Percentiles rank a stretch among this genome's conserved stretches.
phyloP scores from a whole-genome alignment of 1,140 invertebrate species.

The Macrobrachium nipponense region DNA sequence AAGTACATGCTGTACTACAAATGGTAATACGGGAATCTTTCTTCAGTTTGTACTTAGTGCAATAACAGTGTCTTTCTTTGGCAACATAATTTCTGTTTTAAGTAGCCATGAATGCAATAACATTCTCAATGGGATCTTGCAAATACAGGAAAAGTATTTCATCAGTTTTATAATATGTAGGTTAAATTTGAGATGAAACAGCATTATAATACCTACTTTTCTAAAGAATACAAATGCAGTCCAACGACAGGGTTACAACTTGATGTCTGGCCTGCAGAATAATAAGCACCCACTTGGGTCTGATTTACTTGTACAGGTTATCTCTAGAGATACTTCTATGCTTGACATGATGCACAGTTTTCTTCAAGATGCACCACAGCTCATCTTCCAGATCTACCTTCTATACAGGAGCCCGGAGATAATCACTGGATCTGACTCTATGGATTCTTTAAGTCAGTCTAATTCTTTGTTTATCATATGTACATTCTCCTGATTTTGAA shows the following conservation, averaged over 20 bases:
- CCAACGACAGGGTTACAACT: not conserved
- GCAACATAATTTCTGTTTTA: too few species aligned
- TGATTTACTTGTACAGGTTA: constrained; percentile 34
- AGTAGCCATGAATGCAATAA: too few species aligned
- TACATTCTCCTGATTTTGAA: too few species aligned
- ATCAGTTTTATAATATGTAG: too few species aligned
- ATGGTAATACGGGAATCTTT: constrained; percentile 19
- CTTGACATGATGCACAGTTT: constrained; percentile 70
- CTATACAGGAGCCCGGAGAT: constrained; percentile 65
- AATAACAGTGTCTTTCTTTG: too few species aligned
- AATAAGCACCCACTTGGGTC: not conserved
- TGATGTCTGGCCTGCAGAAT: not conserved
- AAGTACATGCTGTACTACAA: constrained; percentile 57
- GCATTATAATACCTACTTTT: too few species aligned
- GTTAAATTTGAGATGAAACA: too few species aligned
- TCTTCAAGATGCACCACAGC: constrained; percentile 70
- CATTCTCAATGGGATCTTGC: too few species aligned
- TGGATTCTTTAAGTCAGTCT: not conserved
- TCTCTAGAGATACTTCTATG: constrained; percentile 65
- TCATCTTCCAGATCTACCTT: constrained; percentile 71
- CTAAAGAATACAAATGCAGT: too few species aligned
- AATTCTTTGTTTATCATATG: not conserved
- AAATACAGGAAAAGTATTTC: too few species aligned
- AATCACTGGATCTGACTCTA: constrained; percentile 12
- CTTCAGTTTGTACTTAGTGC: too few species aligned